These are phyloP conservation scores for Chaetoderma sp. DNA, from an alignment of 2,888 invertebrate genomes.

Conservation along the genomic window DNA sequence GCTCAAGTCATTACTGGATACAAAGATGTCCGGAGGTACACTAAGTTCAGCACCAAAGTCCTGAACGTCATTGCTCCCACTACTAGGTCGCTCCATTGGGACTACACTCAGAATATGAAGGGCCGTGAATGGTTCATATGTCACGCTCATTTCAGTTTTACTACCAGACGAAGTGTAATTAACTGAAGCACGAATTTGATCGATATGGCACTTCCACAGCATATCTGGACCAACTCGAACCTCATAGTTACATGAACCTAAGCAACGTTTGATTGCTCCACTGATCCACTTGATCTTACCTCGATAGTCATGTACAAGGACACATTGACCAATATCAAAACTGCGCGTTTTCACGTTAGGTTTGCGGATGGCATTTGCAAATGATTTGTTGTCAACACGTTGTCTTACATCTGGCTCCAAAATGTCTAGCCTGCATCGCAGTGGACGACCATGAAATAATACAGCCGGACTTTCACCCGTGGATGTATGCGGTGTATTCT, in stretches of 20 bases:
- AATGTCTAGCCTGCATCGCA: neutral
- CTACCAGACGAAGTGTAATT: no score
- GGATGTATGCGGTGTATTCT: conserved; percentile 19
- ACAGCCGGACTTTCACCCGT: conserved; percentile 10
- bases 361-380: neutral
- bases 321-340: neutral
- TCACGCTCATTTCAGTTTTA: no score
- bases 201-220: neutral
- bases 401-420: neutral
- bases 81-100: no score
- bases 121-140: no score
- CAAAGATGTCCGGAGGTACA: no score
- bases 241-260: neutral
- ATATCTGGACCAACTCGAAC: neutral
- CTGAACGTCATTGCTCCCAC: no score
- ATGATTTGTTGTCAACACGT: neutral
- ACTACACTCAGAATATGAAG: no score
- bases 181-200: neutral
- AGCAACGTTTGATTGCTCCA: no score
- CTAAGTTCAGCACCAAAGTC: no score
- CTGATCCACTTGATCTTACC: neutral
- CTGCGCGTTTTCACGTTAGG: neutral
- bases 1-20: no score
- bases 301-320: neutral
- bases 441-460: neutral